Evolutionary conservation across 2,113 vertebrate genomes (phyloP).

Genomic region (Balaenoptera acutorostrata): DNA sequence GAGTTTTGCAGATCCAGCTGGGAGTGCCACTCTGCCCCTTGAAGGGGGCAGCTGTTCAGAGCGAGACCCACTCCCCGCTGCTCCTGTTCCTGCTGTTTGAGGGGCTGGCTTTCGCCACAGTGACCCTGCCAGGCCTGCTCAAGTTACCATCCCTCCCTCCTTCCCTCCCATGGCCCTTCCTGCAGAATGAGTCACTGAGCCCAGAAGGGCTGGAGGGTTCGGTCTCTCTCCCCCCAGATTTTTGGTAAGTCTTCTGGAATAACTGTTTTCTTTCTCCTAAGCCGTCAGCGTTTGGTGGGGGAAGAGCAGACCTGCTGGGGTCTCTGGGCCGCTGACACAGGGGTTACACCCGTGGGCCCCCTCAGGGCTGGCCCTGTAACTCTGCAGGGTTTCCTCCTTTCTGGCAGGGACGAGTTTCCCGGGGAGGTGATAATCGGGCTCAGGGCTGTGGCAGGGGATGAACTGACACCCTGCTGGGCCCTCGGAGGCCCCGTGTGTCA

Average conservation of each 20-base stretch:
- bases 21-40: no score
- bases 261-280: not conserved
- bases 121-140: not conserved
- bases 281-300: not conserved
- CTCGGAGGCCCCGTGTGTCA: not conserved
- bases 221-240: no score
- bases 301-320: not conserved
- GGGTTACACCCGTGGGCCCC: accelerated
- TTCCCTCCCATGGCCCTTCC: not conserved
- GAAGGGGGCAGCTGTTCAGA: not conserved
- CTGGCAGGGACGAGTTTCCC: not conserved
- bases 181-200: not conserved
- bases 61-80: not conserved
- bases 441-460: not conserved
- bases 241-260: not conserved
- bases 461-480: accelerated
- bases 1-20: not conserved
- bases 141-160: not conserved
- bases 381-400: accelerated
- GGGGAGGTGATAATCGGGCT: not conserved
- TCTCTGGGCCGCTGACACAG: not conserved
- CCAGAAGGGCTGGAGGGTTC: no score
- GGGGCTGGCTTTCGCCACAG: not conserved
- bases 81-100: not conserved
- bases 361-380: not conserved